Evolutionary conservation across 2,113 vertebrate species (phyloP), one percentile per base, ranked within the genome.

Genomic region (Sphyrna mokarran): DNA sequence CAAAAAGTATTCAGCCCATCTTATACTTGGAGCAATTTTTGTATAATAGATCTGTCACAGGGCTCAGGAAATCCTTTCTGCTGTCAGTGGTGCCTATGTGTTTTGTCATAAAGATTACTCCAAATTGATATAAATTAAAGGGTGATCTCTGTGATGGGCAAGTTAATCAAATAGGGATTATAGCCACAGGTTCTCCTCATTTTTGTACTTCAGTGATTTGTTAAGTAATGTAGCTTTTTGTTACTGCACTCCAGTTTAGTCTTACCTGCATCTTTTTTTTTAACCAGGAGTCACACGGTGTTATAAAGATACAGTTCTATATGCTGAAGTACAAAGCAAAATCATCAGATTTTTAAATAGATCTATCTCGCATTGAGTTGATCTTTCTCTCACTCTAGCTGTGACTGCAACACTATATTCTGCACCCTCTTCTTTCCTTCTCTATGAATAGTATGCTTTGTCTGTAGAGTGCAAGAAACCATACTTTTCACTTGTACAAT

Each of bases 41-140:
- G 97, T 97, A 94, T 13, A 97, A 97, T 96, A 96, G 97, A 96
- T 48, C 96, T 95, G 96, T 98, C 97, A 97, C 96, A 96, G 97
- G 96, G 96, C 96, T 96, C 95, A 96, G 96, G 97, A 97, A 97
- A 97, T 97, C 96, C 96, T 97, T 97, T 63, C 97, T 97, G 96
- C 97, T 97, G 96, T 97, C 97, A 97, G 96, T 96, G 97, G 96
- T 96, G 97, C 97, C 96, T 97, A 96, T 97, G 96, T 96, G 97
- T 97, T 97, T 97, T 97, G 97, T 97, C 97, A 96, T 96, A 97
- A 97, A 97, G 96, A 97, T 97, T 97, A 97, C 96, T 96, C 96
- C 96, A 98, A 98, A 98, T 98, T 97, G 98, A 98, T 98, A 99
- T 98, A 98, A 98, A 99, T 98, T 97, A 98, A 98, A 96, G 97